phyloP scores from a whole-genome alignment of 2,888 invertebrate species.

The Macaria liturata region DNA sequence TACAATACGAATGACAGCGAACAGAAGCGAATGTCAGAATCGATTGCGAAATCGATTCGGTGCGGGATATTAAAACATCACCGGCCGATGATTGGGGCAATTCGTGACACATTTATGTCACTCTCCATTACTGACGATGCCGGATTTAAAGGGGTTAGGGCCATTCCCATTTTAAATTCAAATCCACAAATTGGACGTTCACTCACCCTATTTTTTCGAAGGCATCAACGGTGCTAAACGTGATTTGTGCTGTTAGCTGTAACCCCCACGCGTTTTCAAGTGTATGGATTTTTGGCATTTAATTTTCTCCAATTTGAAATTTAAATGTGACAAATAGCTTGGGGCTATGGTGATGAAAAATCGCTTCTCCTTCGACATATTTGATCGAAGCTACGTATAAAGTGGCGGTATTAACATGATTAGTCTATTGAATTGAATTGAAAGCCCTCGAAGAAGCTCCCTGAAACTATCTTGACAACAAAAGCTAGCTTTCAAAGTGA shows the following conservation, averaged over 20 bases:
- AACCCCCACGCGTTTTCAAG: conserved; percentile 2
- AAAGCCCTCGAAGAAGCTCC: conserved; percentile 2
- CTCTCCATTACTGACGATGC: conserved; percentile 28
- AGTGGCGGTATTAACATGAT: neutral
- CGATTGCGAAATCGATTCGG: conserved; percentile 45
- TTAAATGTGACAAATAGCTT: conserved; percentile 2
- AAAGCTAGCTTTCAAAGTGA: conserved; percentile 33
- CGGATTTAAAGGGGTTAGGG: conserved; percentile 33
- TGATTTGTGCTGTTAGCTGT: conserved; percentile 2
- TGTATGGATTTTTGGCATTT: conserved; percentile 6
- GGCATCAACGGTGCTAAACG: conserved; percentile 13
- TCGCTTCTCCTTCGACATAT: too few relatives aligned
- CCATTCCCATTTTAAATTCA: conserved; percentile 26
- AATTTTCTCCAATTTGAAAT: conserved; percentile 5
- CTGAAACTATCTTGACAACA: conserved; percentile 24
- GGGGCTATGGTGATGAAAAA: conserved; percentile 1
- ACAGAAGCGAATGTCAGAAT: conserved; percentile 41
- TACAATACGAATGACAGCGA: conserved; percentile 37
- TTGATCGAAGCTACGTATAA: neutral
- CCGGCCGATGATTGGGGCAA: conserved; percentile 40
- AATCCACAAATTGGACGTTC: conserved; percentile 20
- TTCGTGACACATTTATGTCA: conserved; percentile 42
- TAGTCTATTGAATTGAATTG: conserved; percentile 12
- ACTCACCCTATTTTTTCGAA: conserved; percentile 13
- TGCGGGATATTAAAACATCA: conserved; percentile 44